Conservation (phyloP, 2,113 vertebrate genomes). For the Neolamprologus fasciatus region DNA sequence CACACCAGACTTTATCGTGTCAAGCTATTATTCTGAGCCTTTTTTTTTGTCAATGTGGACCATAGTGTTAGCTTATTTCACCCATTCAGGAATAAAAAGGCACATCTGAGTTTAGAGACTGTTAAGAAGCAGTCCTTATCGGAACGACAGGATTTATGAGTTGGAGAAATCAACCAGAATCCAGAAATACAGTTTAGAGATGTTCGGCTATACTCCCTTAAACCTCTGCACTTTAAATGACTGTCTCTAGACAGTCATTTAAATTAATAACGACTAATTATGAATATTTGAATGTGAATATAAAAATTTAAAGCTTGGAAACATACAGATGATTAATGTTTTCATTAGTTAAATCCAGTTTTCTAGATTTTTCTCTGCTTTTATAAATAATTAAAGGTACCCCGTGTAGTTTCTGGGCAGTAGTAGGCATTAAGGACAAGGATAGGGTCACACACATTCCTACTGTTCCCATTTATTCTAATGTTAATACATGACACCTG, state of each 20-base stretch:
- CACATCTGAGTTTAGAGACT: accelerated
- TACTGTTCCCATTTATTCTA: not conserved
- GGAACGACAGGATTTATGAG: not conserved
- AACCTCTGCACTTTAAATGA: not conserved
- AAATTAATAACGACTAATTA: not conserved
- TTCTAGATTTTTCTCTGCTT: not conserved
- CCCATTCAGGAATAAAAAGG: not conserved
- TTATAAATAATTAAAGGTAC: not conserved
- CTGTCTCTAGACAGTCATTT: not conserved
- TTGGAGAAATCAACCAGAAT: not conserved
- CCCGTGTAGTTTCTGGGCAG: not conserved
- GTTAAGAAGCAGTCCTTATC: not conserved
- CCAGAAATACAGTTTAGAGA: not conserved
- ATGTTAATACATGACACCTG: not conserved
- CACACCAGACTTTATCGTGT: not conserved
- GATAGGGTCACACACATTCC: not conserved
- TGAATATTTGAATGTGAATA: not conserved
- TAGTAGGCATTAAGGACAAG: not conserved
- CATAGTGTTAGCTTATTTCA: not conserved
- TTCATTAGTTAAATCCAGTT: not conserved
- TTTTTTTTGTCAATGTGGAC: not conserved
- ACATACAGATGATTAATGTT: not conserved
- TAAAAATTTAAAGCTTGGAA: not conserved
- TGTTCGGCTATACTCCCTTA: not conserved
- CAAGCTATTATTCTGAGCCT: not conserved